Evolutionary conservation across 2,113 vertebrate genomes (phyloP), one percentile per base, ranked within the genome.

Genomic region (Pycnonotus jocosus): DNA sequence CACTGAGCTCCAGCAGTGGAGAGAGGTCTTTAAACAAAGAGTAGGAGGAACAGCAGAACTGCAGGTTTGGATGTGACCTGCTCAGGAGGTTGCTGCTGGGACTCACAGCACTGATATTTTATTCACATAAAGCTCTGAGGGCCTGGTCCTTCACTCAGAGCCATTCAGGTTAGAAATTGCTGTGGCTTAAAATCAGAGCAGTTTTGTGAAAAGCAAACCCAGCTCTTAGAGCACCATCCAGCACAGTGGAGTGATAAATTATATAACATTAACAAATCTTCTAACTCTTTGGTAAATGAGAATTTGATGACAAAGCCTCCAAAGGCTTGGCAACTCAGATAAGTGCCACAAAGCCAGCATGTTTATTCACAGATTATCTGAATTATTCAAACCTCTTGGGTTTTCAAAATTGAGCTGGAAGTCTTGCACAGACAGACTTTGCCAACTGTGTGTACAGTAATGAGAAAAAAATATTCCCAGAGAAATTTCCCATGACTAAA

Each of bases 311-410:
- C 58, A 90, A 93, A 86, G 60, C 76, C 86, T 94, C 91, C 90
- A 84, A 25, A 95, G 89, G 54, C 30, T 87, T 87, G 87, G 78
- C 74, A 95, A 85, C 85, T 88, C 79, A 77, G 78, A n/a, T 38
- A 95, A 95, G 74, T 93, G 73, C 74, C 81, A 89, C 84, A 76
- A 92, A 90, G 61, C 84, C 84, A 76, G 84, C 70, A 88, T 91
- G 90, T 95, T 95, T 96, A 92, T 96, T 83, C 0, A 1, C 84
- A 91, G 93, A 85, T 96, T 91, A 95, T 92, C 78, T 95, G 94
- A 97, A 95, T 96, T 95, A 95, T 92, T 95, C 81, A 95, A 68
- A 62, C 54, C 84, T 77, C 94, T 18, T 85, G 77, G 50, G 84
- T 90, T 91, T 96, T 95, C 70, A 82, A 69, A 94, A 90, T 27